These are phyloP conservation scores for Archaeoteleia sp. DNA, from an alignment of 2,888 invertebrate species.

Conservation along the genomic window DNA sequence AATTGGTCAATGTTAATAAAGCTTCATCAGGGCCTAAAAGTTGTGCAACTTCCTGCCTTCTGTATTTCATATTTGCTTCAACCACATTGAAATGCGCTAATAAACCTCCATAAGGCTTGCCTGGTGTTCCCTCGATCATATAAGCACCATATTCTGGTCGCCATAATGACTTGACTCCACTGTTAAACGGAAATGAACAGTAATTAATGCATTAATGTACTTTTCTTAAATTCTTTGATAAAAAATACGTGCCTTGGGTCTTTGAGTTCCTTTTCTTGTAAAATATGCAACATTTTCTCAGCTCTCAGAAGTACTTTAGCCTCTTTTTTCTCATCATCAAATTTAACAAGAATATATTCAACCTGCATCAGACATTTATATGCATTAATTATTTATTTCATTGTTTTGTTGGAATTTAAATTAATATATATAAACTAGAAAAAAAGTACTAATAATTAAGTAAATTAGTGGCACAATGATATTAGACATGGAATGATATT, in stretches of 20 bases:
- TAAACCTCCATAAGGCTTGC: slow-evolving; percentile 94
- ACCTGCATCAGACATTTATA: slow-evolving; percentile 78
- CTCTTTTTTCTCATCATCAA: slow-evolving; percentile 89
- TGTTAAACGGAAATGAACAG: slow-evolving; percentile 36
- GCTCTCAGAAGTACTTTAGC: slow-evolving; percentile 93
- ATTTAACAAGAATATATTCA: slow-evolving; percentile 96
- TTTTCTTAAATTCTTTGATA: slow-evolving; percentile 3
- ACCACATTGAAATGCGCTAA: slow-evolving; percentile 98
- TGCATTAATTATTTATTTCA: slow-evolving; percentile 1
- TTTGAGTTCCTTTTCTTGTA: slow-evolving; percentile 88
- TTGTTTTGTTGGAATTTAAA: no score
- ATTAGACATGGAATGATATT: no score
- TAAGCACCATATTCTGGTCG: slow-evolving; percentile 99
- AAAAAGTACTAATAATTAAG: no score
- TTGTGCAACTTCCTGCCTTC: slow-evolving; percentile 89
- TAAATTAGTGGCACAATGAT: no score
- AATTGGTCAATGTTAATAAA: slow-evolving; percentile 93
- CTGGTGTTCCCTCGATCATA: slow-evolving; percentile 99
- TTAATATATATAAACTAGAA: no score
- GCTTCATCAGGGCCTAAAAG: slow-evolving; percentile 87
- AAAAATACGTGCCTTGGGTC: slow-evolving; percentile 81
- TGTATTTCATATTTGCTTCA: slow-evolving; percentile 96
- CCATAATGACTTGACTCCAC: slow-evolving; percentile 90
- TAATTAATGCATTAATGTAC: background rate
- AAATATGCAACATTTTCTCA: slow-evolving; percentile 83